Evolutionary conservation across 2,888 invertebrate species (phyloP).

Genomic region (Cheilosia impressa): DNA sequence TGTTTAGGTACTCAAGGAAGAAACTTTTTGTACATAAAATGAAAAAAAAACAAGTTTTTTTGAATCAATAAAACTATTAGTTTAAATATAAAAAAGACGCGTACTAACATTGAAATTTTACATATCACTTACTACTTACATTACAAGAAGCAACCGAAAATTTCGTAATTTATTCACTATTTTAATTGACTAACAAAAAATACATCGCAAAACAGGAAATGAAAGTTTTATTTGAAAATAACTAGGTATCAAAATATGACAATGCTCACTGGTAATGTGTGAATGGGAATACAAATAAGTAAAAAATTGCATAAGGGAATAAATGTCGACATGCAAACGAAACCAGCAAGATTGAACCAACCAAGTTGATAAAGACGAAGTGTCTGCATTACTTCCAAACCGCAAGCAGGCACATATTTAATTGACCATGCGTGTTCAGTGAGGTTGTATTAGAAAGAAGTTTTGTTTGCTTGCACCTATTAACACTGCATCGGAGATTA

Average conservation of each 20-base stretch:
- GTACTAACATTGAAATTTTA: too few relatives aligned
- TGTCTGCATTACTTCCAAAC: background rate
- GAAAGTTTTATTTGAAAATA: too few relatives aligned
- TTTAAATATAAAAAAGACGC: too few relatives aligned
- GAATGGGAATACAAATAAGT: background rate
- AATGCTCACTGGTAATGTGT: background rate
- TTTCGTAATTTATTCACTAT: too few relatives aligned
- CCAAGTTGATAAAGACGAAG: background rate
- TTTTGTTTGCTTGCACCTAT: background rate
- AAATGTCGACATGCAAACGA: slow-evolving; percentile 10
- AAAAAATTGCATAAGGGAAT: slow-evolving; percentile 19
- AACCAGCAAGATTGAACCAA: background rate
- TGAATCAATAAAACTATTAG: too few relatives aligned
- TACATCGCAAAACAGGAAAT: too few relatives aligned
- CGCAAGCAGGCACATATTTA: background rate
- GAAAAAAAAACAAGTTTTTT: too few relatives aligned
- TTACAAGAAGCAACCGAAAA: too few relatives aligned
- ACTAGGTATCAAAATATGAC: background rate
- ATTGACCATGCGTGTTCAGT: background rate
- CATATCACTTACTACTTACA: too few relatives aligned
- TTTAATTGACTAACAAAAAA: too few relatives aligned
- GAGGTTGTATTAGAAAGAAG: background rate
- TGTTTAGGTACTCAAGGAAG: too few relatives aligned
- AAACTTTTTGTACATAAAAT: too few relatives aligned
- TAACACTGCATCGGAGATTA: slow-evolving; percentile 2